Conservation (phyloP, 2,888 invertebrate genomes). For the Caenorhabditis zanzibari region DNA sequence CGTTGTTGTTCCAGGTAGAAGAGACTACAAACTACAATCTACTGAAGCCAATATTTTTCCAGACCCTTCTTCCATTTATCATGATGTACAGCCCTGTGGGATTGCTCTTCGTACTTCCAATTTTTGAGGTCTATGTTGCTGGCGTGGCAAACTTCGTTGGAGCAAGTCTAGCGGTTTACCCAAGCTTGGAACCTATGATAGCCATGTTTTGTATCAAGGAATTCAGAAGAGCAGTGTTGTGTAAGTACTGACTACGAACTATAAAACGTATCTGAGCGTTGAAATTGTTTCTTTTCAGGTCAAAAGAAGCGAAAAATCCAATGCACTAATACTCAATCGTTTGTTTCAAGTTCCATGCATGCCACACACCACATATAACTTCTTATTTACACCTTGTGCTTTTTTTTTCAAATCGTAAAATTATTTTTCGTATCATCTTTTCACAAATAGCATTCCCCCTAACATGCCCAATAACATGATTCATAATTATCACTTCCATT, state of each 20-base stretch:
- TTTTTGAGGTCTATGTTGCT: constrained; percentile 28
- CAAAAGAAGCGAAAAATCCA: not conserved
- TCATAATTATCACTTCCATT: too few species aligned
- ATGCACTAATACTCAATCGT: too few species aligned
- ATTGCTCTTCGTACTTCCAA: constrained; percentile 25
- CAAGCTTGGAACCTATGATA: constrained; percentile 39
- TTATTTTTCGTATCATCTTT: too few species aligned
- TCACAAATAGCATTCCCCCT: too few species aligned
- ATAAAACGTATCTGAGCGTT: not conserved
- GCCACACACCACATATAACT: too few species aligned
- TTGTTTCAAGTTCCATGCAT: too few species aligned
- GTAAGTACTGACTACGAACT: constrained; percentile 7
- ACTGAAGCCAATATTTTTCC: too few species aligned
- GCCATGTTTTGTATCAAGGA: constrained; percentile 48
- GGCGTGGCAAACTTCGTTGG: constrained; percentile 21
- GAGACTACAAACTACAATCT: constrained; percentile 5
- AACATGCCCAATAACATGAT: too few species aligned
- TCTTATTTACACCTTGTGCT: too few species aligned
- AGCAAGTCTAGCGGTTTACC: constrained; percentile 26
- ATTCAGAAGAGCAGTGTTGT: constrained; percentile 20
- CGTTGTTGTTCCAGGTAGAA: not conserved
- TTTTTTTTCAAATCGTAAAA: too few species aligned
- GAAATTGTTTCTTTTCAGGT: too few species aligned
- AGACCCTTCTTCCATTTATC: constrained; percentile 39
- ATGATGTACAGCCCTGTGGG: constrained; percentile 47